A percentile compares a stretch with the other conserved stretches of the same genome.
Conservation (phyloP, 2,113 vertebrate genomes). For the human region GRCh38 chr7:87338501-87339000, state of each 20-base stretch:
- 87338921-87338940: neutral
- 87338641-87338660: neutral
- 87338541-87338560: neutral
- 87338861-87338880: neutral
- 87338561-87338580: neutral
- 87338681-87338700: neutral
- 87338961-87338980: neutral
- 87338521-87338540: neutral
- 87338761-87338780: neutral
- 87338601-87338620: neutral
- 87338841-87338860: neutral
- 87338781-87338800: neutral
- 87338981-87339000: neutral
- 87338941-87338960: neutral
- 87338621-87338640: neutral
- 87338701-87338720: neutral
- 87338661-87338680: neutral
- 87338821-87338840: too few relatives aligned
- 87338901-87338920: slow-evolving; percentile 27
- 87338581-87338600: neutral
- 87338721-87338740: neutral
- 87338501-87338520: neutral
- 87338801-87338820: neutral
- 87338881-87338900: neutral
- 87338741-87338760: neutral